phyloP scores from a whole-genome alignment of 1,140 invertebrate genomes.

The Nephotettix cincticeps region DNA sequence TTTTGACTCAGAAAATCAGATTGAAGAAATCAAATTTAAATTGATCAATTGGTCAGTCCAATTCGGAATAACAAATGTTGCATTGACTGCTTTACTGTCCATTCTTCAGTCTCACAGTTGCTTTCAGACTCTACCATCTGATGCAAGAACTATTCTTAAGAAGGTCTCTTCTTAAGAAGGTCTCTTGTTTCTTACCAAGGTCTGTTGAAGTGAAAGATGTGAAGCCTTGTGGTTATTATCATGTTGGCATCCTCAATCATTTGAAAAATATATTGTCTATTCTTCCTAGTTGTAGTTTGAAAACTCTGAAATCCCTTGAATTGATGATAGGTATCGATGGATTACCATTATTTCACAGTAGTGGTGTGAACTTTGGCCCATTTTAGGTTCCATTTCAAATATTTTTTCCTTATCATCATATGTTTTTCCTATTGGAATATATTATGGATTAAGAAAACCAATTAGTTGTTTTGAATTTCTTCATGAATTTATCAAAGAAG shows the following conservation, averaged over 20 bases:
- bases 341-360: constrained; percentile 8
- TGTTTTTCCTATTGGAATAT: constrained; percentile 34
- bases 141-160: neutral
- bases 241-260: neutral
- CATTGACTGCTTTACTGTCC: neutral
- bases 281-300: neutral
- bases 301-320: neutral
- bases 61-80: neutral
- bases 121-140: neutral
- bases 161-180: no score
- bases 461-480: constrained; percentile 33
- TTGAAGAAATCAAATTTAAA: no score
- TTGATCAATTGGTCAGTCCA: neutral
- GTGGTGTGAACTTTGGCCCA: neutral
- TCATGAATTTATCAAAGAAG: constrained; percentile 37
- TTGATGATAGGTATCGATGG: neutral
- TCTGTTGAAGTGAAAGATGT: neutral
- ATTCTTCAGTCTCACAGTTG: neutral
- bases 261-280: neutral
- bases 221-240: neutral
- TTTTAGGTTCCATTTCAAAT: neutral
- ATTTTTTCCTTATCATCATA: neutral
- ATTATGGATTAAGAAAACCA: constrained; percentile 38
- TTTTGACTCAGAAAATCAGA: no score
- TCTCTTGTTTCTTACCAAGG: no score